phyloP scores from a whole-genome alignment of 2,797 vertebrate genomes.

The Enteromius paludinosus region DNA sequence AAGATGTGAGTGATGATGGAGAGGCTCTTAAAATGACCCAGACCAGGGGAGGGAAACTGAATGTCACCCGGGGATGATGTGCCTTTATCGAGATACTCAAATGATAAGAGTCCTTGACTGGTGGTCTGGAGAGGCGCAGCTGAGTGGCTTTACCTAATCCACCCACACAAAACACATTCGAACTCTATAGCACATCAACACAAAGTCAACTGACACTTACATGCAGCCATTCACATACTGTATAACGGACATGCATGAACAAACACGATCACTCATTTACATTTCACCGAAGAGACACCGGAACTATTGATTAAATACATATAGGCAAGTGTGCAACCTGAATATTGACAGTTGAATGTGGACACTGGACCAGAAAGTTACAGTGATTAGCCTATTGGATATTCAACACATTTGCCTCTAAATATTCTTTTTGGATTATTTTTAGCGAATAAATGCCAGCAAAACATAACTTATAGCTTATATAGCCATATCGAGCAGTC shows the following conservation, averaged over 20 bases:
- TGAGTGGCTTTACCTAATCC: slow-evolving; percentile 56
- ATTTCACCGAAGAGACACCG: background rate
- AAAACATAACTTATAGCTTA: background rate
- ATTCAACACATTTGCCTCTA: background rate
- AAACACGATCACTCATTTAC: background rate
- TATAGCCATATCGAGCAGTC: background rate
- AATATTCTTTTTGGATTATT: background rate
- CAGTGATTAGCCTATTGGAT: background rate
- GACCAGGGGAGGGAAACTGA: slow-evolving; percentile 20
- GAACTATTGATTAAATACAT: too few relatives aligned
- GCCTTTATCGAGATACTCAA: slow-evolving; percentile 48
- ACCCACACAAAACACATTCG: slow-evolving; percentile 38
- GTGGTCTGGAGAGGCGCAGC: slow-evolving; percentile 36
- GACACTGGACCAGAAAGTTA: background rate
- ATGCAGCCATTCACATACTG: slow-evolving; percentile 1
- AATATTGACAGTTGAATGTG: background rate
- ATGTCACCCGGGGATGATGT: slow-evolving; percentile 47
- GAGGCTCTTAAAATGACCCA: slow-evolving; percentile 43
- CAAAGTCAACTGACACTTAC: slow-evolving; percentile 5
- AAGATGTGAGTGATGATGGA: slow-evolving; percentile 38
- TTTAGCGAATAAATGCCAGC: background rate
- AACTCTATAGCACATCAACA: slow-evolving; percentile 25
- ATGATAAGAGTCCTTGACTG: slow-evolving; percentile 46
- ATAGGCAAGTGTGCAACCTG: background rate
- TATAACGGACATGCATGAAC: background rate